These are phyloP conservation scores for Falco concolor DNA, from an alignment of 2,797 vertebrate genomes.

Conservation along the genomic window DNA sequence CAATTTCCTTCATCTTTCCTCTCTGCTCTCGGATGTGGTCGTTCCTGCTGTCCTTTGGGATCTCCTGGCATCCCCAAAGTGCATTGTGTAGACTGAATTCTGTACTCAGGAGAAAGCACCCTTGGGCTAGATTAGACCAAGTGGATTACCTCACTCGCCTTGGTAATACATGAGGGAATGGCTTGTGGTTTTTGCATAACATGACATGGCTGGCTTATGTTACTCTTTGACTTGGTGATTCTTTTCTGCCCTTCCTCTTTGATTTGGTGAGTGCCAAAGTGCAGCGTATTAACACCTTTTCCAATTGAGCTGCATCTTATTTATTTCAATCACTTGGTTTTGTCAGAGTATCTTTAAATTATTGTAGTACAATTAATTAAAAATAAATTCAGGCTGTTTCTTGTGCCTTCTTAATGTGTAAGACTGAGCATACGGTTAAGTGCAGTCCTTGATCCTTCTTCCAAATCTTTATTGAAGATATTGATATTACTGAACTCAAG, in stretches of 20 bases:
- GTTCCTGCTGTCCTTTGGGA: neutral
- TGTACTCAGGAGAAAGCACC: neutral
- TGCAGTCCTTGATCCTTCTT: neutral
- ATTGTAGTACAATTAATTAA: neutral
- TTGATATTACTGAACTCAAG: neutral
- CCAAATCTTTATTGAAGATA: neutral
- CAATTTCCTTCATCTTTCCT: neutral
- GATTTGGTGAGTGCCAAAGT: neutral
- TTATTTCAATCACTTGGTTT: neutral
- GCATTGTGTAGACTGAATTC: neutral
- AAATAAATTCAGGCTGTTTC: neutral
- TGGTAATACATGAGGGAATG: neutral
- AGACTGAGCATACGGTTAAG: fast-evolving
- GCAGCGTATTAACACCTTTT: neutral
- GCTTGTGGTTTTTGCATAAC: neutral
- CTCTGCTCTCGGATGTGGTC: neutral
- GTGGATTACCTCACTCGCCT: neutral
- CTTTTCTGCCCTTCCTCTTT: neutral
- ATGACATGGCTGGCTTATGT: neutral
- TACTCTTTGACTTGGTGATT: neutral
- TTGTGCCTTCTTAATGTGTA: neutral
- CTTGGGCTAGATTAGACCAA: neutral
- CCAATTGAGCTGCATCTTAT: neutral
- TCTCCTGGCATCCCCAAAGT: neutral
- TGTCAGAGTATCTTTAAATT: neutral